Evolutionary conservation across 2,888 invertebrate species (phyloP).

Genomic region (Poecilobothrus nobilitatus): DNA sequence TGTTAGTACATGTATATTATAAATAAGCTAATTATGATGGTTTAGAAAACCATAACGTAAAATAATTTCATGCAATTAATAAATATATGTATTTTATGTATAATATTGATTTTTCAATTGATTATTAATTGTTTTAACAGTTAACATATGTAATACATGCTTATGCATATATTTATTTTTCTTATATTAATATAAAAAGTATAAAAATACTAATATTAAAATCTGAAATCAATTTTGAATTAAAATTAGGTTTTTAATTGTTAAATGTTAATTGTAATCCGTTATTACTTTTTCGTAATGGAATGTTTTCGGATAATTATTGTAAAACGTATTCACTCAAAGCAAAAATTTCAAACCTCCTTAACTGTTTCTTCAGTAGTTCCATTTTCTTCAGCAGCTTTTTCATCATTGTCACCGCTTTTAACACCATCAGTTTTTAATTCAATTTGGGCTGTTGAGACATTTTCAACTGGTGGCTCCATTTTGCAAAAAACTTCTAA

Average conservation of each 20-base stretch:
- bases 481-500: conserved; percentile 80
- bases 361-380: conserved; percentile 30
- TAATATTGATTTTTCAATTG: not conserved
- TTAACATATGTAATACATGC: not conserved
- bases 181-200: conserved; percentile 2
- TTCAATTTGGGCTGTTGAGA: conserved; percentile 45
- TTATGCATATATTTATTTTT: not conserved
- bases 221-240: conserved; percentile 15
- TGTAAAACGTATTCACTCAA: conserved; percentile 8
- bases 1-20: not conserved
- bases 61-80: not conserved
- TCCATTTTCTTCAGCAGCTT: conserved; percentile 36
- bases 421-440: conserved; percentile 39
- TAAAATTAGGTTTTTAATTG: conserved; percentile 20
- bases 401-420: conserved; percentile 38
- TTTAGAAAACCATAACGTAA: not conserved
- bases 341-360: conserved; percentile 28
- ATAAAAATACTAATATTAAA: conserved; percentile 18
- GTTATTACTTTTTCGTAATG: conserved; percentile 15
- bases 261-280: conserved; percentile 1
- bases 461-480: conserved; percentile 48
- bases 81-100: not conserved
- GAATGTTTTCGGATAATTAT: conserved; percentile 14
- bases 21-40: not conserved
- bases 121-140: not conserved